Evolutionary conservation across 2,797 vertebrate genomes (phyloP), one percentile per base, ranked within the genome.

Genomic region (Cirrhinus mrigala): DNA sequence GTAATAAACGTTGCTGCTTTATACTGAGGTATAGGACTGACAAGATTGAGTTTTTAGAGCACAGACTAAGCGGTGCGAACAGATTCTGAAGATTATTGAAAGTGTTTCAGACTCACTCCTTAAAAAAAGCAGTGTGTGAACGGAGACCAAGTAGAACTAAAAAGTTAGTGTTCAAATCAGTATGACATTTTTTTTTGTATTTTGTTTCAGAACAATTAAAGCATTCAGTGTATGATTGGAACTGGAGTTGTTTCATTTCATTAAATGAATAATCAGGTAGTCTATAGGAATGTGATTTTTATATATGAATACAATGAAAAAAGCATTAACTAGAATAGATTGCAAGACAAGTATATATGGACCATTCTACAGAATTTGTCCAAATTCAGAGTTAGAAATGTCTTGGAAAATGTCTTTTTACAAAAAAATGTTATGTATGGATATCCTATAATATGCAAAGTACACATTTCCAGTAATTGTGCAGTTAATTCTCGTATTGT

Each of bases 171-270:
- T 82, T 75, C 48, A 88, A 80, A 44, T 74, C 27, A 60, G 58
- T 5, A 62, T 11, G 46, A 50, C 50, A 54, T 87, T 86, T 84
- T 82, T 83, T 87, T 89, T 89, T 85, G 79, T 90, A 80, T 87
- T 83, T 52, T 83, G n/a, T 88, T 88, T 69, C 58, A 88, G 78
- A 88, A 79, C 58, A 71, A 89, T 82, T 89, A 89, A 90, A 88
- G 73, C 86, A 71, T 89, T 87, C 83, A 71, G 37, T 86, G 78
- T 78, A 44, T 83, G 85, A 77, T 56, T 56, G 74, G 48, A 73
- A n/a, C 33, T 73, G 74, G 15, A 77, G 85, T 87, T 8, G 69
- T 82, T 85, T 80, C 15, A 20, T 71, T 46, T 86, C 14, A 80
- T 85, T 82, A 3, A 76, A 50, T 79, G 79, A 48, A 82, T 66